phyloP scores from a whole-genome alignment of 30 jellyfish, hydroid and myxozoan species.

The Aurelia sp. region DNA sequence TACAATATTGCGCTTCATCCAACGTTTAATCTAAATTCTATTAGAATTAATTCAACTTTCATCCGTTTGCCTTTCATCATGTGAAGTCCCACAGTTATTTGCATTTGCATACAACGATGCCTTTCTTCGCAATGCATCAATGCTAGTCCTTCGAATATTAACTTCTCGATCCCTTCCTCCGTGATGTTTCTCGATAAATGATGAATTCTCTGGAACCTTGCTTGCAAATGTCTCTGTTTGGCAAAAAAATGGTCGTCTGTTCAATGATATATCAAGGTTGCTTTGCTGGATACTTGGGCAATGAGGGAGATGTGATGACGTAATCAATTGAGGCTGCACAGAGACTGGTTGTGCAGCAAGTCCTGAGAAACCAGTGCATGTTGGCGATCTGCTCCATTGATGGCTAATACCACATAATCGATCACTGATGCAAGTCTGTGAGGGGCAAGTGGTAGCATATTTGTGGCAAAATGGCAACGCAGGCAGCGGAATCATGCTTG shows the following conservation, averaged over 20 bases:
- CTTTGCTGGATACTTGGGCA: conserved; percentile 5
- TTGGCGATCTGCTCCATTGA: background rate
- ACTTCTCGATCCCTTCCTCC: background rate
- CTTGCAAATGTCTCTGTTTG: background rate
- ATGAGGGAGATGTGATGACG: conserved; percentile 9
- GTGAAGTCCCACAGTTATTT: no score
- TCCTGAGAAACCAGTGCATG: background rate
- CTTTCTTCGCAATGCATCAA: conserved; percentile 38
- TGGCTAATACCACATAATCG: background rate
- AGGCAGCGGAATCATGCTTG: conserved; percentile 27
- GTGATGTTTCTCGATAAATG: background rate
- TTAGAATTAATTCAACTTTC: no score
- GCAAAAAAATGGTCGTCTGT: conserved; percentile 3
- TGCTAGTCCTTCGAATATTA: conserved; percentile 29
- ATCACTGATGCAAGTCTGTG: conserved; percentile 3
- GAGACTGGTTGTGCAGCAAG: background rate
- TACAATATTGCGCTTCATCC: no score
- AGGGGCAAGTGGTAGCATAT: background rate
- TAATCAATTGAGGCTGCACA: background rate
- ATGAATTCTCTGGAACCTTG: background rate
- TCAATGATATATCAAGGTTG: conserved; percentile 3
- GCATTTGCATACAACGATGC: conserved; percentile 17
- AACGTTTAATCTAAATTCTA: no score
- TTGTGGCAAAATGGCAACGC: conserved; percentile 11
- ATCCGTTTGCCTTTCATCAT: no score